Percentiles rank a stretch among this genome's conserved stretches.
phyloP scores from a whole-genome alignment of 2,113 vertebrate species.

The Silurus glanis region DNA sequence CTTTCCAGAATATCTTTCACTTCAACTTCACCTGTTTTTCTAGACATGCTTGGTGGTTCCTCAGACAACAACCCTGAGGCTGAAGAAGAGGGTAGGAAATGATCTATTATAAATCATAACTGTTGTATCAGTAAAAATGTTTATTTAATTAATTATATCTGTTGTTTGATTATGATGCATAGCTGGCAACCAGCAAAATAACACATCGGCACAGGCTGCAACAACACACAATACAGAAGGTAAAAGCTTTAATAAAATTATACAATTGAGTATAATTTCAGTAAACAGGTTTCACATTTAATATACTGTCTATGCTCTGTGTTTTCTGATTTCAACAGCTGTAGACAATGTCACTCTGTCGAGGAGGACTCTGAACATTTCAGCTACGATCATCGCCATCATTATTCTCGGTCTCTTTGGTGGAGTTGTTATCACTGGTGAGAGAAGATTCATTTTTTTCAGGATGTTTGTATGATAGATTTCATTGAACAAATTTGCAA shows the following conservation, averaged over 20 bases:
- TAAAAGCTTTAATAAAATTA: not conserved
- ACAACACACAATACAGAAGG: slow-evolving; percentile 2
- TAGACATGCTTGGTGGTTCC: not conserved
- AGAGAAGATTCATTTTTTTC: not conserved
- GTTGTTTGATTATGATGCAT: not conserved
- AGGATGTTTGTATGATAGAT: not conserved
- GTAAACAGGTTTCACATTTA: not conserved
- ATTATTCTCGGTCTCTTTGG: slow-evolving; percentile 7
- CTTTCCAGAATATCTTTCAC: not conserved
- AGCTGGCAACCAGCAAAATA: not conserved
- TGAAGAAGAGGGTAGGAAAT: not conserved
- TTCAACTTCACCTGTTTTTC: not conserved
- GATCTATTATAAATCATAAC: not conserved
- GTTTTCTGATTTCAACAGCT: not conserved
- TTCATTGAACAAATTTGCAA: not conserved
- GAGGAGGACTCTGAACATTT: not conserved
- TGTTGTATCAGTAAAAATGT: not conserved
- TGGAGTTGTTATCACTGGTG: slow-evolving; percentile 6
- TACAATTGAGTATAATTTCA: not conserved
- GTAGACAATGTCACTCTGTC: not conserved
- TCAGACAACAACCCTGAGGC: not conserved
- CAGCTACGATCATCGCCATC: not conserved
- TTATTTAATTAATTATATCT: not conserved
- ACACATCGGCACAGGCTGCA: not conserved
- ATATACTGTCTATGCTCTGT: not conserved